Conservation (phyloP, 1,140 invertebrate species). For the Conus betulinus region DNA sequence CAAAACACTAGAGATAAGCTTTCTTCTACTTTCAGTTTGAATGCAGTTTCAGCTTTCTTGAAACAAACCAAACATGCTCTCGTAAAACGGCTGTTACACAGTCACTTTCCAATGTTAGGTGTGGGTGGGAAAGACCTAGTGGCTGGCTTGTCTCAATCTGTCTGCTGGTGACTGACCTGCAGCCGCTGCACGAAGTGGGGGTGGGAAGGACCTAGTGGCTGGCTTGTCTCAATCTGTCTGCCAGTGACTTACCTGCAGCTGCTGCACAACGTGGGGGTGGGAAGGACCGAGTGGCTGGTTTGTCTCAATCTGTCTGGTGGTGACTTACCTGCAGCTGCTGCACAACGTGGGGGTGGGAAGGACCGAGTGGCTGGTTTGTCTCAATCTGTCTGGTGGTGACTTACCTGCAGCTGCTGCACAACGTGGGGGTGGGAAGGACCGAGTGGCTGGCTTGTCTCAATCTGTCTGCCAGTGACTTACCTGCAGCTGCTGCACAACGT, state of each 20-base stretch:
- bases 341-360: not conserved
- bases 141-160: no score
- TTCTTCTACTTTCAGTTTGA: no score
- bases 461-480: not conserved
- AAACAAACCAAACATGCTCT: no score
- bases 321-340: not conserved
- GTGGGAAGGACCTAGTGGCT: not conserved
- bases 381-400: not conserved
- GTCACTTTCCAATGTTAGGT: no score
- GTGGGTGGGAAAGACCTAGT: no score
- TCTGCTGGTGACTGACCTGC: not conserved
- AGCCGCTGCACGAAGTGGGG: not conserved
- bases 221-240: no score
- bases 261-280: not conserved
- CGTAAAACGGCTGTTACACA: no score
- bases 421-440: not conserved
- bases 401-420: not conserved
- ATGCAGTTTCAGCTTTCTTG: no score
- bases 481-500: not conserved
- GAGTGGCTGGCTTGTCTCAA: not conserved
- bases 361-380: no score
- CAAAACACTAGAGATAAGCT: no score
- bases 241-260: not conserved
- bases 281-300: not conserved
- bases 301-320: no score